These are phyloP conservation scores for Pherbina coryleti DNA, from an alignment of 2,888 invertebrate genomes.

Conservation along the genomic window DNA sequence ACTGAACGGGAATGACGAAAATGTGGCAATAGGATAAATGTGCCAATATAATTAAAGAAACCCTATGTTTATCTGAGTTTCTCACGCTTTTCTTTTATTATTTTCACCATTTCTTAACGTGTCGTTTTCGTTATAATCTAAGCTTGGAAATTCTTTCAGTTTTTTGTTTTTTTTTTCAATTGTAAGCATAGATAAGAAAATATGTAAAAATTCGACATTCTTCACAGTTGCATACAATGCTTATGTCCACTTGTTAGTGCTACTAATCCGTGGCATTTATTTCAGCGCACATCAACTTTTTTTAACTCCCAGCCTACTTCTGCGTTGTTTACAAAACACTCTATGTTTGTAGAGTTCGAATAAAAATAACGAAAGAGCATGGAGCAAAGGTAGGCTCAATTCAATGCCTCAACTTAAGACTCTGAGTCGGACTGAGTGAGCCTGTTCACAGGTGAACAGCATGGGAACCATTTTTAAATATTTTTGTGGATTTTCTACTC, in stretches of 20 bases:
- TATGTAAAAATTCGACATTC: too few relatives aligned
- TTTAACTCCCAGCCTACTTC: neutral
- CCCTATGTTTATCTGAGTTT: neutral
- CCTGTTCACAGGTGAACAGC: constrained; percentile 13
- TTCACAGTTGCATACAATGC: neutral
- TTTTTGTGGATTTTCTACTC: constrained; percentile 1
- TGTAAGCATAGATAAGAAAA: too few relatives aligned
- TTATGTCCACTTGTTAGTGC: neutral
- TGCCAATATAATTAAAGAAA: neutral
- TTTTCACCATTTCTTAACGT: neutral
- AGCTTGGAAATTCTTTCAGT: too few relatives aligned
- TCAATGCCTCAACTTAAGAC: neutral
- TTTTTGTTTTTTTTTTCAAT: neutral
- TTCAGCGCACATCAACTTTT: constrained; percentile 22
- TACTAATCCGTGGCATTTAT: constrained; percentile 11
- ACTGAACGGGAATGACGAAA: neutral
- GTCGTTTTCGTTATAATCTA: neutral
- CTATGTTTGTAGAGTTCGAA: neutral
- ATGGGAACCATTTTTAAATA: constrained; percentile 10
- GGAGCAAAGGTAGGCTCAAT: neutral
- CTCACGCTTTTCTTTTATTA: neutral
- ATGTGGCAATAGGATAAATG: neutral
- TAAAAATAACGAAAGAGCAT: neutral
- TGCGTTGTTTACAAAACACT: constrained; percentile 18
- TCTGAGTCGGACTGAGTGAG: neutral